These are phyloP conservation scores for Uria lomvia DNA, from an alignment of 2,113 vertebrate genomes.

Conservation along the genomic window DNA sequence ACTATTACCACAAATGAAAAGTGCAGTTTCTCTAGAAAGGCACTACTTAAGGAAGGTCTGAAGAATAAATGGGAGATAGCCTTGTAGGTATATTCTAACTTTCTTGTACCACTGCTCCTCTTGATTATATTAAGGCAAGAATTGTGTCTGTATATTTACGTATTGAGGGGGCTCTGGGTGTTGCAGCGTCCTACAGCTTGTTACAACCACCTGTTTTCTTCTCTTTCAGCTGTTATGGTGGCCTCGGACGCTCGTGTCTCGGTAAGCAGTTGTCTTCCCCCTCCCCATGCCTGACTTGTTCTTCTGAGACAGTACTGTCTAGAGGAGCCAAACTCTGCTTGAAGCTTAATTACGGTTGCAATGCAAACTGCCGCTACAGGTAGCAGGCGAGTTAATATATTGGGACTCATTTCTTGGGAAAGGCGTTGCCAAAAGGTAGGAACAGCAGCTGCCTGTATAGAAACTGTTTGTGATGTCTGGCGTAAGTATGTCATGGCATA, in stretches of 20 bases:
- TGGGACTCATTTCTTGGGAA: not conserved
- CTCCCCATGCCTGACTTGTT: not conserved
- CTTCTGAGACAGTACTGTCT: not conserved
- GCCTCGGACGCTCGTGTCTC: constrained; percentile 85
- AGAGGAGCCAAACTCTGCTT: not conserved
- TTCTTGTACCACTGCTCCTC: not conserved
- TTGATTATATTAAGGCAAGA: not conserved
- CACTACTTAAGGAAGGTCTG: not conserved
- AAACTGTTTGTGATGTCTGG: not conserved
- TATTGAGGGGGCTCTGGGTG: not conserved
- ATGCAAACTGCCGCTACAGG: not conserved
- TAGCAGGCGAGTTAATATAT: not conserved
- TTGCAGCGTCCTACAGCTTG: not conserved
- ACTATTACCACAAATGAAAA: not conserved
- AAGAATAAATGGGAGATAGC: not conserved
- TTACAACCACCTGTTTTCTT: constrained; percentile 6
- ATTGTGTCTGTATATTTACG: fast-evolving
- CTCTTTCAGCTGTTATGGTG: constrained; percentile 84
- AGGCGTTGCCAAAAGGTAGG: not conserved
- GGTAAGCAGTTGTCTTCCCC: constrained; percentile 70
- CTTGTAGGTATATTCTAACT: not conserved
- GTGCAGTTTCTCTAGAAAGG: not conserved
- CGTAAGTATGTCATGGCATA: not conserved
- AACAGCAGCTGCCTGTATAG: not conserved
- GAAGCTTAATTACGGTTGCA: not conserved